Conservation (phyloP, 2,888 invertebrate species). For the Plebejus anna region DNA sequence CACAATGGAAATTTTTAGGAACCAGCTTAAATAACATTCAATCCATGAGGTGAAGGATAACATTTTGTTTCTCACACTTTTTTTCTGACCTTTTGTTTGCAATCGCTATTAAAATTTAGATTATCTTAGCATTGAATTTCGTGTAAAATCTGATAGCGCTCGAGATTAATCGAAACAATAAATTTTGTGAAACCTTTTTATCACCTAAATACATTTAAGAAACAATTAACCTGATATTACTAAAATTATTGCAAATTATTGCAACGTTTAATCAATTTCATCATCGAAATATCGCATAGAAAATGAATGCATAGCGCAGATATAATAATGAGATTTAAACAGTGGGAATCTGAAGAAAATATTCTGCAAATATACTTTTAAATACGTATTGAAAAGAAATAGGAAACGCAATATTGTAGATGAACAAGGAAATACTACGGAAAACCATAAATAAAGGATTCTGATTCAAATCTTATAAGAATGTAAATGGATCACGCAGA, state of each 20-base stretch:
- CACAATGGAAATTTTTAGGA: constrained; percentile 10
- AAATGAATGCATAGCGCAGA: neutral
- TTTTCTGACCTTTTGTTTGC: constrained; percentile 27
- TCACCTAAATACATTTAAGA: neutral
- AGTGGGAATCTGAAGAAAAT: neutral
- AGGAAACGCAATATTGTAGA: neutral
- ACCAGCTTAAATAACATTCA: constrained; percentile 21
- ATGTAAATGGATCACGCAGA: neutral
- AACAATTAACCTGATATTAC: neutral
- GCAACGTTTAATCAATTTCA: neutral
- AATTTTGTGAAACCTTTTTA: neutral
- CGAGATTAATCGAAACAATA: neutral
- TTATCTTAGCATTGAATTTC: constrained; percentile 23
- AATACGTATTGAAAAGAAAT: neutral
- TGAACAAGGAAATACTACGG: neutral
- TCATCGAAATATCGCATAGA: neutral
- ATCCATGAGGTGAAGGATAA: constrained; percentile 25
- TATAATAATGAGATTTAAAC: neutral
- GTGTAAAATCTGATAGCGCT: constrained; percentile 16
- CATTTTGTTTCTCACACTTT: constrained; percentile 25
- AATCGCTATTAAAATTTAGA: constrained; percentile 22
- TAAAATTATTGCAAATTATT: neutral
- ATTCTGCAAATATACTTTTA: neutral
- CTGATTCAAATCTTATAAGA: constrained; percentile 11
- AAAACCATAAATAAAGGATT: neutral